Evolutionary conservation across 2,888 invertebrate genomes (phyloP).

Genomic region (Gonocerus acuteangulatus): DNA sequence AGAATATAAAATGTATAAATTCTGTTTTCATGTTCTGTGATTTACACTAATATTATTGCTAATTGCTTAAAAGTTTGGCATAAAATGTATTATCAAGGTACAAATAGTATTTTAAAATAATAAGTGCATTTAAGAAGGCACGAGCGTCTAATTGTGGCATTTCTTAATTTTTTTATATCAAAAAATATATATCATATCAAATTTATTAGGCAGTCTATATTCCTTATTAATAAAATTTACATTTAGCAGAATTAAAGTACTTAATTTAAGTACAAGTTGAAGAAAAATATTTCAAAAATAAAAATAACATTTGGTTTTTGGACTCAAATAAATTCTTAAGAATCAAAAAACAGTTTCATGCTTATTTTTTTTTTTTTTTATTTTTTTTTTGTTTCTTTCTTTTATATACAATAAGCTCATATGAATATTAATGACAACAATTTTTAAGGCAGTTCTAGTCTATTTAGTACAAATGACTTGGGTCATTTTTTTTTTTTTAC

Average conservation of each 20-base stretch:
- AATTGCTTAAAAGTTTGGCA: slow-evolving; percentile 24
- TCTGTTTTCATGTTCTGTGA: slow-evolving; percentile 2
- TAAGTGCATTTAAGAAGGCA: slow-evolving; percentile 28
- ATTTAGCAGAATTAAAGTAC: slow-evolving; percentile 20
- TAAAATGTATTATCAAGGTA: slow-evolving; percentile 20
- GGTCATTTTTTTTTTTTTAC: not conserved
- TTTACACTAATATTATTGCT: slow-evolving; percentile 23
- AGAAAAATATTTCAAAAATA: slow-evolving; percentile 9
- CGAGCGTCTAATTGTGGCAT: slow-evolving; percentile 21
- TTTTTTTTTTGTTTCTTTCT: not conserved
- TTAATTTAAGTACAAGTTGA: slow-evolving; percentile 25
- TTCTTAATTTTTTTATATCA: slow-evolving; percentile 10
- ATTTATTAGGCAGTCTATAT: slow-evolving; percentile 25
- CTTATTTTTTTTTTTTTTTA: not conserved
- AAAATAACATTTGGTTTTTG: slow-evolving; percentile 5
- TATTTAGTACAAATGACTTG: slow-evolving; percentile 27
- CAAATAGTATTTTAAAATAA: slow-evolving; percentile 25
- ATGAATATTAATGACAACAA: slow-evolving; percentile 21
- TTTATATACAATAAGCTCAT: slow-evolving; percentile 30
- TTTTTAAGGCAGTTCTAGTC: slow-evolving; percentile 33
- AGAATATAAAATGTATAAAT: slow-evolving; percentile 19
- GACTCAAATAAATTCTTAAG: slow-evolving; percentile 2
- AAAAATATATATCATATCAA: slow-evolving; percentile 17
- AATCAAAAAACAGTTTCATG: slow-evolving; percentile 1
- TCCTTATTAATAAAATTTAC: slow-evolving; percentile 10